Evolutionary conservation across 64 coral and sea anemone genomes (phyloP).

Genomic region (Montipora foliosa): DNA sequence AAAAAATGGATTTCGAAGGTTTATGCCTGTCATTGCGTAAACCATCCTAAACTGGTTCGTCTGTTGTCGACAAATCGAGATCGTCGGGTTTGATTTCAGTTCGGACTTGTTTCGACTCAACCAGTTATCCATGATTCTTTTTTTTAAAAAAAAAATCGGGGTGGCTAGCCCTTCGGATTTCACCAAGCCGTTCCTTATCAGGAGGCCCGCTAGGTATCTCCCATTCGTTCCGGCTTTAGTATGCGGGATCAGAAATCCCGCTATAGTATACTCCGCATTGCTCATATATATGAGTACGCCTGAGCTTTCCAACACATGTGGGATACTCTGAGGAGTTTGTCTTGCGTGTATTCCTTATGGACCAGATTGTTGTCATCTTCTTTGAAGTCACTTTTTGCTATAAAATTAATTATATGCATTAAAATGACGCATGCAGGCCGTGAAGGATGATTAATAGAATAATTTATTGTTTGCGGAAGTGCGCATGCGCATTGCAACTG

Average conservation of each 20-base stretch:
- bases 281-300: neutral
- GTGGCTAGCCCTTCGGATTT: conserved; percentile 55
- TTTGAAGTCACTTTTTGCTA: no score
- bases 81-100: no score
- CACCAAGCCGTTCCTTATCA: conserved; percentile 59
- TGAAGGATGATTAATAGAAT: neutral
- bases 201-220: conserved; percentile 62
- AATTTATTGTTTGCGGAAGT: neutral
- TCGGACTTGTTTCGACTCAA: no score
- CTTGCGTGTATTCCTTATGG: neutral
- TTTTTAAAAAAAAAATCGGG: conserved; percentile 1
- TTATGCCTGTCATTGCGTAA: no score
- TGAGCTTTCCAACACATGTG: neutral
- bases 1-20: no score
- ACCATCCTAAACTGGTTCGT: no score
- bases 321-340: neutral
- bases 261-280: fast-evolving
- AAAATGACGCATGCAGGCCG: neutral
- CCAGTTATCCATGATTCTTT: no score
- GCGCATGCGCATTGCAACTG: neutral
- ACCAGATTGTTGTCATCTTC: neutral
- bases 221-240: conserved; percentile 55
- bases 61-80: no score
- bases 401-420: no score
- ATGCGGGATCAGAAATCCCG: conserved; percentile 39